phyloP scores from a whole-genome alignment of 2,888 invertebrate genomes.

The Bellardia pandia region DNA sequence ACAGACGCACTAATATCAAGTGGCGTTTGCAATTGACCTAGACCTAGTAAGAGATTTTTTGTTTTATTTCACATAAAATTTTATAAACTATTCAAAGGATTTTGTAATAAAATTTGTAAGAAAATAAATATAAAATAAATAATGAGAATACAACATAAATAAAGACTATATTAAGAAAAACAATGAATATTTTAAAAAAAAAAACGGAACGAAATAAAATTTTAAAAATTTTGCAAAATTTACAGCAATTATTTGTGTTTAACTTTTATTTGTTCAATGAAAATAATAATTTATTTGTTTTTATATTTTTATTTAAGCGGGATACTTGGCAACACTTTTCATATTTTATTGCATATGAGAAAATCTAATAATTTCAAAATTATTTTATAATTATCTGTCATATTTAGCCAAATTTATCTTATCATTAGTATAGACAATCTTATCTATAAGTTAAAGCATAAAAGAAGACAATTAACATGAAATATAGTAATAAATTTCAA shows the following conservation, averaged over 20 bases:
- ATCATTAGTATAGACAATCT: constrained; percentile 30
- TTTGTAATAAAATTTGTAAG: not conserved
- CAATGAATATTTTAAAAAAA: not conserved
- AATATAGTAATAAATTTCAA: constrained; percentile 15
- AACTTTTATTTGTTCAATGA: too few relatives aligned
- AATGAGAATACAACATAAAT: not conserved
- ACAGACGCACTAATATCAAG: constrained; percentile 33
- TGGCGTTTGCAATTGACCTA: constrained; percentile 59
- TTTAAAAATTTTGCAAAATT: too few relatives aligned
- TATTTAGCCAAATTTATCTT: constrained; percentile 5
- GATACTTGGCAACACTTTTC: too few relatives aligned
- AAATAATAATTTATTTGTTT: too few relatives aligned
- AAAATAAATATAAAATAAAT: constrained; percentile 4
- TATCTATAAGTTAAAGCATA: not conserved
- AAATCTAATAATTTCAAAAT: not conserved
- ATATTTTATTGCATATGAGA: too few relatives aligned
- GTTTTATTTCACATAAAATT: constrained; percentile 23
- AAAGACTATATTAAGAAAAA: not conserved
- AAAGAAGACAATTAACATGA: constrained; percentile 19
- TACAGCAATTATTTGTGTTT: too few relatives aligned
- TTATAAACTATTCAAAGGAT: constrained; percentile 24
- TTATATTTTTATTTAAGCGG: too few relatives aligned
- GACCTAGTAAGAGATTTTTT: constrained; percentile 58
- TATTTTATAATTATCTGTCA: not conserved
- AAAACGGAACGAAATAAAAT: not conserved